Conservation (phyloP, 2,113 vertebrate genomes). For the Myotis davidii region DNA sequence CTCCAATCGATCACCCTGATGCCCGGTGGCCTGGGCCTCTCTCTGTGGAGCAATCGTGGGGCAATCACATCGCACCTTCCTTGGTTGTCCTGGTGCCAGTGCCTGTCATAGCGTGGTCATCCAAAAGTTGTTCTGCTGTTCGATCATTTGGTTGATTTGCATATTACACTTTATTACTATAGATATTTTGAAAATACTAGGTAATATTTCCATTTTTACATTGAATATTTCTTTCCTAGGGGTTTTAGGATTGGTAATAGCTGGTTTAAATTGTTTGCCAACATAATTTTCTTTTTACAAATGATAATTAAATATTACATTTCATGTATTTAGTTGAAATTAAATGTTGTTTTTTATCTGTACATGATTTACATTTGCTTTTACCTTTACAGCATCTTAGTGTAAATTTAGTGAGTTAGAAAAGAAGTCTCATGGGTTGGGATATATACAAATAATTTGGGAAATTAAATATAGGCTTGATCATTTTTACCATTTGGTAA, state of each 20-base stretch:
- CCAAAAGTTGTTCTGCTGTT: no score
- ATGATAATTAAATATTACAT: conserved; percentile 40
- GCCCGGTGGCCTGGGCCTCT: no score
- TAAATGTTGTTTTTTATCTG: not conserved
- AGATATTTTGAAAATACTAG: conserved; percentile 14
- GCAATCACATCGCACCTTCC: no score
- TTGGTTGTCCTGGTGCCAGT: no score
- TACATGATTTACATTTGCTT: not conserved
- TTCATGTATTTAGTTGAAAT: not conserved
- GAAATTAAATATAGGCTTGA: not conserved
- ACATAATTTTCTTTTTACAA: not conserved
- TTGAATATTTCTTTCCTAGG: not conserved
- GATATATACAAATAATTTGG: not conserved
- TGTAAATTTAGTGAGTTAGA: conserved; percentile 14
- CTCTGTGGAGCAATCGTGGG: no score
- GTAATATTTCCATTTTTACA: not conserved
- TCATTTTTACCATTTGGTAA: not conserved
- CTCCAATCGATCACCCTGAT: no score
- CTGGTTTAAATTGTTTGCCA: not conserved
- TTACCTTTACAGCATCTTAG: not conserved
- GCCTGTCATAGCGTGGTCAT: no score
- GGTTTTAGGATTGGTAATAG: not conserved
- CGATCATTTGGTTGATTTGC: no score
- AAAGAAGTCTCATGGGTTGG: not conserved
- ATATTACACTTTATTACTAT: no score